Base-by-base conservation (phyloP, 2,888 invertebrate species). In the Mesopsocus fuscifrons region DNA sequence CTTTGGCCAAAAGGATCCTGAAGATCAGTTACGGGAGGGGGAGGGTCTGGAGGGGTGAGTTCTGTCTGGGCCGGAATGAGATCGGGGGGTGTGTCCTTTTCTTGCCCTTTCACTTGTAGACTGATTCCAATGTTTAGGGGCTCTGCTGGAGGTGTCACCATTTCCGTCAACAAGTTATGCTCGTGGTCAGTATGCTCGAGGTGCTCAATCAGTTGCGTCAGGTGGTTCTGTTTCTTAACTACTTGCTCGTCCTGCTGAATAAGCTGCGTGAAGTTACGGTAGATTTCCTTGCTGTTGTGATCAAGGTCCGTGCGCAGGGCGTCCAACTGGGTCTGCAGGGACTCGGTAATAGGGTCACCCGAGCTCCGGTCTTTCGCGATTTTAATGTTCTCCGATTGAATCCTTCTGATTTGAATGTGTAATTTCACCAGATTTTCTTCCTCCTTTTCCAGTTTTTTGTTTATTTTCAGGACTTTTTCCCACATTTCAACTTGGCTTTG, bases 401-500 rank as follows among this genome's bases (percentile, higher is more conserved):
- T 20, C 20, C 38, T 38, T 38, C 21, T 38, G 4, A 38, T 38
- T 38, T 38, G 17, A 17, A 38, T 38, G 11, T 38, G 38, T 20
- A 38, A 38, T 21, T 20, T 38, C 18, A 38, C 38, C 20, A 38
- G 11, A 38, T 38, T 38, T 17, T 38, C 38, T 11, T 38, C 38
- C 20, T 38, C 38, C 20, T 11, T 15, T 38, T 38, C 38, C n/a
- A 38, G 21, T 38, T 38, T 38, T 20, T 38, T 38, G 20, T 38
- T 38, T 18, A 38, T 38, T 38, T 20, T 38, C 13, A 38, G 20
- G 6, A 38, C 38, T 38, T 38, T 38, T 20, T 38, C 38, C 38
- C 38, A 38, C 38, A 38, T 38, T 38, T 38, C 38, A 5, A 38
- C 38, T 20, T 38, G 38, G 20, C 38, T 38, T 38, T 38, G 38